Percentiles rank a stretch among this genome's conserved stretches.
Evolutionary conservation across 2,113 vertebrate species (phyloP).

Genomic region (Salvator merianae): DNA sequence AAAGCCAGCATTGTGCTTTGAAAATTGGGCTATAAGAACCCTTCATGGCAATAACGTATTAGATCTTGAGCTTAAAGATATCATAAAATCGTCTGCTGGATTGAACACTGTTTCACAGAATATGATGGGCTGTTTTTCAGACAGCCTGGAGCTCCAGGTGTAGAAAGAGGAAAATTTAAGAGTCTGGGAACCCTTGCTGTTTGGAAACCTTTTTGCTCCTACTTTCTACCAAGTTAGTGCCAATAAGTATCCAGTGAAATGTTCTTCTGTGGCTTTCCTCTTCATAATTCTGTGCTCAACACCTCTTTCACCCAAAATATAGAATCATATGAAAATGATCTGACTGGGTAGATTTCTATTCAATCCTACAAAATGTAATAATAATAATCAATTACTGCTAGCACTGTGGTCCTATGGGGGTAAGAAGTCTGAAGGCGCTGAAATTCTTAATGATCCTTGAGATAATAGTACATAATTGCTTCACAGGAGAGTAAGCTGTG

Average conservation of each 20-base stretch:
- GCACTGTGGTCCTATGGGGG: conserved; percentile 54
- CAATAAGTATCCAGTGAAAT: not conserved
- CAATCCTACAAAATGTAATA: conserved; percentile 50
- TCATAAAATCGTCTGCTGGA: conserved; percentile 8
- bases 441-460: conserved; percentile 8
- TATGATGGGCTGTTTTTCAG: not conserved
- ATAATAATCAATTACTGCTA: not conserved
- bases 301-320: not conserved
- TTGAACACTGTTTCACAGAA: not conserved
- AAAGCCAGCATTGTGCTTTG: conserved; percentile 13
- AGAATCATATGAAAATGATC: not conserved
- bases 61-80: conserved; percentile 8
- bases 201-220: not conserved
- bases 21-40: conserved; percentile 17
- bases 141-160: not conserved
- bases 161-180: not conserved
- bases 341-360: not conserved
- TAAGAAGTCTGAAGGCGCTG: conserved; percentile 13
- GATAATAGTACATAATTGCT: conserved; percentile 8
- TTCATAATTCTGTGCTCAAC: not conserved
- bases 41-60: conserved; percentile 2
- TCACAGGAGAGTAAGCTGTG: not conserved
- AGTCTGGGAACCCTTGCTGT: not conserved
- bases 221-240: not conserved
- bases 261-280: not conserved